These are phyloP conservation scores for Zaprionus vittiger DNA, from an alignment of 1,140 invertebrate genomes.

Conservation along the genomic window DNA sequence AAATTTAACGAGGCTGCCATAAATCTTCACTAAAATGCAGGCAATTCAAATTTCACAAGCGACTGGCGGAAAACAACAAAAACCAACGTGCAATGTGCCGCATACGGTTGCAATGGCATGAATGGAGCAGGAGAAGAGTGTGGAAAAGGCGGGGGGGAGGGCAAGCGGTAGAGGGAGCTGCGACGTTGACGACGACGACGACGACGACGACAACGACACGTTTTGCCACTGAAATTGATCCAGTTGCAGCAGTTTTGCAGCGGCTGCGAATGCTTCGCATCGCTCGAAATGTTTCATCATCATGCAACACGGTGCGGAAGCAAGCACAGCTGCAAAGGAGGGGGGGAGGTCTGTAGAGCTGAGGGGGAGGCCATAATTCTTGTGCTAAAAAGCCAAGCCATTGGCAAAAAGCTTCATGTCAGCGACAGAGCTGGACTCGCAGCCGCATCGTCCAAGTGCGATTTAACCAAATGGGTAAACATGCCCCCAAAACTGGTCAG, in stretches of 20 bases:
- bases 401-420: constrained; percentile 66
- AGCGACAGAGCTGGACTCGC: constrained; percentile 29
- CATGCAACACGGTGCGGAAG: constrained; percentile 7
- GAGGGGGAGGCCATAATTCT: constrained; percentile 74
- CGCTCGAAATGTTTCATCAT: constrained; percentile 75
- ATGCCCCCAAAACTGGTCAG: constrained; percentile 49
- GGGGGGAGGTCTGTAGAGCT: neutral
- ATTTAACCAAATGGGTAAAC: constrained; percentile 76
- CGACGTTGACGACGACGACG: constrained; percentile 61
- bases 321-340: neutral
- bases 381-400: constrained; percentile 68
- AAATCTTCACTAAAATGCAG: constrained; percentile 82
- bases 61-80: constrained; percentile 31
- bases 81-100: constrained; percentile 31
- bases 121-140: neutral
- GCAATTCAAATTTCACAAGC: constrained; percentile 79
- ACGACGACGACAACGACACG: constrained; percentile 68
- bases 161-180: neutral
- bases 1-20: constrained; percentile 83
- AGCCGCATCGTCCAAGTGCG: constrained; percentile 37
- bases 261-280: constrained; percentile 65
- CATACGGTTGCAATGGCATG: constrained; percentile 5
- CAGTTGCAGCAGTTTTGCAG: constrained; percentile 70
- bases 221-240: constrained; percentile 80
- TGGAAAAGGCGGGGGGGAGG: neutral